Evolutionary conservation across 1,140 invertebrate species (phyloP), one percentile per base, ranked within the genome.

Genomic region (Drosophila grimshawi): DNA sequence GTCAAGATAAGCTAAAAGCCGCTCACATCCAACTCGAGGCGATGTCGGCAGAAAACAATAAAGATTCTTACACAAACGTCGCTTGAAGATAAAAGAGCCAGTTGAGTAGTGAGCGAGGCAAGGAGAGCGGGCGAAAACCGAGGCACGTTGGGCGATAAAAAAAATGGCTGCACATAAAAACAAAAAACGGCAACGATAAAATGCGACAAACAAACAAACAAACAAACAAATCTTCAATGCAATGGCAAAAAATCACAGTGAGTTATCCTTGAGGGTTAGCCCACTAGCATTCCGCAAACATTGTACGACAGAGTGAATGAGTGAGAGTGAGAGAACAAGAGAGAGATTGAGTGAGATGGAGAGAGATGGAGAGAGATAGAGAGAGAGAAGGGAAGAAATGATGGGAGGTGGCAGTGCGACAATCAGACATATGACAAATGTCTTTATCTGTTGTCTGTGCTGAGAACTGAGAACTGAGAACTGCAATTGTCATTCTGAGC

Each of bases 81-180:
- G 85, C 69, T 61, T 51, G 64, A 65, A 78, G 85, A 90, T 88
- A 89, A 89, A 75, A 60, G 62, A 79, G 69, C 11, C 46, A 64
- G 37, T 11, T 59, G 43, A 37, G n/a, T 3, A 3, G 35, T 10
- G 29, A 19, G 48, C 41, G 49, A 43, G 59, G 55, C 52, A 37
- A 33, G 30, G 39, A 30, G 27, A 37, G 41, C 62, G 46, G 11
- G 37, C 11, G 62, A 53, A 19, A 63, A 46, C 37, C 65, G 52
- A 68, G 48, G 69, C 72, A 78, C 74, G 77, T 75, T 68, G 70
- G 46, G 52, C 65, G 83, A 86, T 89, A 83, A 86, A 89, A 86
- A 83, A 80, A 86, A 86, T 86, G 76, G 66, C 64, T 86, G 67
- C 53, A 86, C 85, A 89, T 89, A 89, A 90, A 89, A 81, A 71